phyloP scores from a whole-genome alignment of 2,797 vertebrate species.

The Diplodus sargus region DNA sequence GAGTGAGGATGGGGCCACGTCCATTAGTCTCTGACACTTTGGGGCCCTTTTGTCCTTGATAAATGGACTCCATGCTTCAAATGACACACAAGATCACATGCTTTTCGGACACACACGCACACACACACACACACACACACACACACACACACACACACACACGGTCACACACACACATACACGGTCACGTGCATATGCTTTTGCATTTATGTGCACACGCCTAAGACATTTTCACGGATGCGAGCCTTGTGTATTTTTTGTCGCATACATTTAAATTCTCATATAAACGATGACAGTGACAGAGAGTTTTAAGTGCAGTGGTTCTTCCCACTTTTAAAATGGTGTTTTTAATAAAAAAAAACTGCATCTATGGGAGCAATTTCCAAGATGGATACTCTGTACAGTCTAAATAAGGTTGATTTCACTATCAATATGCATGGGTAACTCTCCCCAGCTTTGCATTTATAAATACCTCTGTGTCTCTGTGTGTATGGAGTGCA shows the following conservation, averaged over 20 bases:
- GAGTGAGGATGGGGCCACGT: conserved; percentile 65
- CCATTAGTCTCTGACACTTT: conserved; percentile 86
- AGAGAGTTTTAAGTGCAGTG: background rate
- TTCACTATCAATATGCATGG: conserved; percentile 18
- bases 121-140: conserved; percentile 2
- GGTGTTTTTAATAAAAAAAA: conserved; percentile 20
- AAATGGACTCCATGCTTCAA: conserved; percentile 77
- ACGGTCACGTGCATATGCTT: conserved; percentile 1
- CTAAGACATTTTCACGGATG: background rate
- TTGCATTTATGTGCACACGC: background rate
- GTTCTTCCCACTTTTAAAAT: conserved; percentile 13
- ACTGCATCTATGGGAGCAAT: conserved; percentile 1
- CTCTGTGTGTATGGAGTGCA: conserved; percentile 12
- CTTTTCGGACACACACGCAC: conserved; percentile 6
- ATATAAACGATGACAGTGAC: conserved; percentile 3
- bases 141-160: conserved; percentile 9
- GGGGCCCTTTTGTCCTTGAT: conserved; percentile 84
- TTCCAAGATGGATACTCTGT: conserved; percentile 31
- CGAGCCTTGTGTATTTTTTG: background rate
- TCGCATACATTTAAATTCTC: background rate
- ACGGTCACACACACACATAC: background rate
- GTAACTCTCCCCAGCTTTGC: conserved; percentile 12
- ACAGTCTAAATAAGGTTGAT: conserved; percentile 34
- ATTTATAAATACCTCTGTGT: conserved; percentile 30
- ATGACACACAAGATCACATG: conserved; percentile 53